Evolutionary conservation across 2,113 vertebrate species (phyloP).

Genomic region (Vireo altiloquus): DNA sequence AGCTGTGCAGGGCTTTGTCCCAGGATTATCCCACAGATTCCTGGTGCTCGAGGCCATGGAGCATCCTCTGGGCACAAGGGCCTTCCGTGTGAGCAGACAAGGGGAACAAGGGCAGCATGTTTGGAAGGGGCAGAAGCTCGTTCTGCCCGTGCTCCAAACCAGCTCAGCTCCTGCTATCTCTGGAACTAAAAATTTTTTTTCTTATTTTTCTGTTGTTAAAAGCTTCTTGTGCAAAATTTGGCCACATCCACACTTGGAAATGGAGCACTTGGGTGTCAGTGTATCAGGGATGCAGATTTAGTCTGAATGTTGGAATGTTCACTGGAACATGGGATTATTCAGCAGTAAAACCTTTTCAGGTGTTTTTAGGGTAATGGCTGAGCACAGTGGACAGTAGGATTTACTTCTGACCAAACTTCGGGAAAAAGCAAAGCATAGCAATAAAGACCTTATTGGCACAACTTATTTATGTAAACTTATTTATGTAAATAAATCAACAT

Average conservation of each 20-base stretch:
- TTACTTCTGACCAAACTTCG: background rate
- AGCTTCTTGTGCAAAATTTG: rapidly evolving
- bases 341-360: background rate
- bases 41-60: rapidly evolving
- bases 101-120: background rate
- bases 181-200: background rate
- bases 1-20: background rate
- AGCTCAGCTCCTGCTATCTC: background rate
- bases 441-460: background rate
- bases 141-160: background rate
- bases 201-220: background rate
- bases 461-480: background rate
- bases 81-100: background rate
- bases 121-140: background rate
- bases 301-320: background rate
- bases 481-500: background rate
- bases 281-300: background rate
- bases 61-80: background rate
- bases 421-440: background rate
- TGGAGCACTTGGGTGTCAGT: rapidly evolving
- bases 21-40: background rate
- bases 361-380: background rate
- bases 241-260: rapidly evolving
- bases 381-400: background rate
- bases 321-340: background rate